Base-by-base conservation (phyloP, 2,797 vertebrate genomes). In the Oreonectes daqikongensis region DNA sequence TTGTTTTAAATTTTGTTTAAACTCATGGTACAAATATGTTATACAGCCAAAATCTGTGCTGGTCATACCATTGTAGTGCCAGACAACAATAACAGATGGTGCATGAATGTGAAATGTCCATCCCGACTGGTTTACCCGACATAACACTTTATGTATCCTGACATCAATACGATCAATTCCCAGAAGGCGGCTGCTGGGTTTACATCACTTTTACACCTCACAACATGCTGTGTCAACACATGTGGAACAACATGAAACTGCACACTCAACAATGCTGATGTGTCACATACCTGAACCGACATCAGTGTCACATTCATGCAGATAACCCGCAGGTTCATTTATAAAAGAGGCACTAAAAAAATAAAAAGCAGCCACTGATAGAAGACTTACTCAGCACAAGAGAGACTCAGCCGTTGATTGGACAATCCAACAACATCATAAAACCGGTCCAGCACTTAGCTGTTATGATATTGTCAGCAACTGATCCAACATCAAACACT, bases 361-460 rank as follows among this genome's bases (percentile, higher is more conserved):
- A 61, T 70, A 30, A 76, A 79, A 67, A 80, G 68, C 32, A 17
- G 71, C 67, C 32, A 44, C 72, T 60, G 59, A 81, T 69, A 30
- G 75, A 77, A 17, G 55, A 65, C 81, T 74, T 78, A 73, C 80
- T 84, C 80, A 82, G 83, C 83, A 84, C 46, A 71, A 74, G 67
- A 38, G 28, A 81, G 30, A 30, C 40, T 2, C n/a, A n/a, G 20
- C 14, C 24, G 7, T 64, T 81, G 75, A 83, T 75, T 83, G 79
- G 75, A 53, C 57, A 55, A 68, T 48, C 30, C 64, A 5, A 24
- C 74, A 38, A 64, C 70, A 67, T 81, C 66, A 73, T 72, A 71
- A 81, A 77, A 69, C 64, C 61, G 42, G 18, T 46, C 22, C 22
- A 32, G 52, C 53, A 59, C 74, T 64, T 81, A 71, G 20, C 53